Base-by-base conservation (phyloP, 2,797 vertebrate species). In the Graptemys geographica region DNA sequence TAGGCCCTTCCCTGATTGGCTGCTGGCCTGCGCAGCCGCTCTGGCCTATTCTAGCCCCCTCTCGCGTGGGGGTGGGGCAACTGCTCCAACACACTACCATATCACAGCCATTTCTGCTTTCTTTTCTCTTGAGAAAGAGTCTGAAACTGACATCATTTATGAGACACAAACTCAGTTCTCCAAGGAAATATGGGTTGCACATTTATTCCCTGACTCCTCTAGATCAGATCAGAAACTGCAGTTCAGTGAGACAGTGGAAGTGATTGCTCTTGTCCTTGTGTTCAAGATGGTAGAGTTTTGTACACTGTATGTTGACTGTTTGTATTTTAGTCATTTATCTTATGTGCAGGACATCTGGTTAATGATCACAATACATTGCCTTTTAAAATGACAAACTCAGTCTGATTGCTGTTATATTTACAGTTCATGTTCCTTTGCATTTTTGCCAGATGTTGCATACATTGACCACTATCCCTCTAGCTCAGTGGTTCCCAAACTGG, bases 281-380 rank as follows among this genome's bases (percentile, higher is more conserved):
- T 81, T 18, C 49, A 52, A 52, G 27, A 37, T 11, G 9, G 23
- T 55, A 16, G 25, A 28, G n/a, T 52, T 55, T 37, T 33, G 31
- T 52, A 37, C 13, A 25, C 53, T 53, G 65, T 56, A 69, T n/a
- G 31, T 41, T 44, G 18, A 49, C 47, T 15, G 3, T 53, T n/a
- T 84, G 5, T 69, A 7, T 41, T 53, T 23, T 51, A 53, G 33
- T 52, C 16, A 33, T 65, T 69, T 52, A 23, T 55, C 53, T 55
- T 55, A 37, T 27, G 62, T 21, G 83, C 65, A 89, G 49, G 82
- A 72, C 19, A 79, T 84, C 81, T 65, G 15, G n/a, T 56, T 65
- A 84, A 79, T 88, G 88, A 92, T 80, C 87, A 72, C 86, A 97
- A 96, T 97, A 97, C 96, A 97, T 91, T 95, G 90, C 91, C 95